Base-by-base conservation (phyloP, 2,888 invertebrate genomes). In the Acrocyrtus sp. region DNA sequence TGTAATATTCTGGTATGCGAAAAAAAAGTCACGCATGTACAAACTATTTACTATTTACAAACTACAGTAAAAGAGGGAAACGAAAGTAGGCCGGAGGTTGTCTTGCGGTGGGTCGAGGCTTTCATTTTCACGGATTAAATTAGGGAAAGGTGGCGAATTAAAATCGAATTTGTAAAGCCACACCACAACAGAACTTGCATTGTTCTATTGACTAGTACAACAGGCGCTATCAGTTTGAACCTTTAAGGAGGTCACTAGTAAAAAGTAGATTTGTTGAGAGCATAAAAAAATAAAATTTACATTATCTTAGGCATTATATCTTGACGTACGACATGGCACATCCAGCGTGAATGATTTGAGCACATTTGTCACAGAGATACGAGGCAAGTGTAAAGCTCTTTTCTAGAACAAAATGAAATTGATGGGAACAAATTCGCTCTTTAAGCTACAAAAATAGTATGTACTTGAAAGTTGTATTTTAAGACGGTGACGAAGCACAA, bases 21-120 rank as follows among this genome's bases (percentile, higher is more conserved):
- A n/a, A n/a, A n/a, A n/a, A n/a, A n/a, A n/a, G n/a, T n/a, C n/a
- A n/a, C n/a, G n/a, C n/a, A n/a, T n/a, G n/a, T n/a, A n/a, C n/a
- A n/a, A n/a, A n/a, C n/a, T n/a, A n/a, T n/a, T n/a, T n/a, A n/a
- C n/a, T n/a, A n/a, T n/a, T n/a, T n/a, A n/a, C n/a, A n/a, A n/a
- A n/a, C n/a, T n/a, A n/a, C n/a, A n/a, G n/a, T n/a, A n/a, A n/a
- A n/a, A n/a, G n/a, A n/a, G n/a, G n/a, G n/a, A n/a, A n/a, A n/a
- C 41, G 51, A 22, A 62, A 54, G 41, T 63, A 63, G 63, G 63
- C 27, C 54, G 29, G 19, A 54, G 63, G 53, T 63, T 45, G 15
- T 29, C 63, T 63, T 63, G 63, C 10, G 29, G 47, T 45, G 43
- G 50, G 45, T 63, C 29, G 63, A 63, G 63, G 53, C 43, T 53